Conservation (phyloP, 53 echinoderm and acorn worm species). For the Apostichopus leukothele region DNA sequence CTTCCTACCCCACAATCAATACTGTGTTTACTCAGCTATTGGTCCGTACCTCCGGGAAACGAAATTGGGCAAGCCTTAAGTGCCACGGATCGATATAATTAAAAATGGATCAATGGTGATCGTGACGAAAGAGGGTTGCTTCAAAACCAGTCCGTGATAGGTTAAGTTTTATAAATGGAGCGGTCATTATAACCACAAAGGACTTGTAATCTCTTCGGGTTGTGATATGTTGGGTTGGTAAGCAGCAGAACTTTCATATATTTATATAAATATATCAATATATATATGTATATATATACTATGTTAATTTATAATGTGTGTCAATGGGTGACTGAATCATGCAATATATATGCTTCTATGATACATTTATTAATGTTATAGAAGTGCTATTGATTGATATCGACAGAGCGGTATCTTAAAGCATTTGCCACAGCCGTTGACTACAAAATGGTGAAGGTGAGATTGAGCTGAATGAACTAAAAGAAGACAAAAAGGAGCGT, state of each 20-base stretch:
- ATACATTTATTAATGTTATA: too few relatives aligned
- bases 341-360: too few relatives aligned
- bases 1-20: conserved; percentile 29
- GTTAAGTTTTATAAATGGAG: conserved; percentile 5
- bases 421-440: too few relatives aligned
- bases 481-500: too few relatives aligned
- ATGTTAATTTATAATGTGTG: too few relatives aligned
- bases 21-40: conserved; percentile 46
- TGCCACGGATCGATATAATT: conserved; percentile 39
- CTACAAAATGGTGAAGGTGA: too few relatives aligned
- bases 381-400: too few relatives aligned
- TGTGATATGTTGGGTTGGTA: neutral
- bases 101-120: conserved; percentile 47
- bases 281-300: too few relatives aligned
- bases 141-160: conserved; percentile 25
- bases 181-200: conserved; percentile 19
- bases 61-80: conserved; percentile 28
- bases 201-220: neutral
- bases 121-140: conserved; percentile 21
- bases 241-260: neutral
- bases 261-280: too few relatives aligned
- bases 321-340: too few relatives aligned
- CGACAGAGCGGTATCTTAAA: too few relatives aligned
- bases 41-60: conserved; percentile 17
- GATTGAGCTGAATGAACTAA: too few relatives aligned